Base-by-base conservation (phyloP, 2,888 invertebrate species). In the Sturmia bella region DNA sequence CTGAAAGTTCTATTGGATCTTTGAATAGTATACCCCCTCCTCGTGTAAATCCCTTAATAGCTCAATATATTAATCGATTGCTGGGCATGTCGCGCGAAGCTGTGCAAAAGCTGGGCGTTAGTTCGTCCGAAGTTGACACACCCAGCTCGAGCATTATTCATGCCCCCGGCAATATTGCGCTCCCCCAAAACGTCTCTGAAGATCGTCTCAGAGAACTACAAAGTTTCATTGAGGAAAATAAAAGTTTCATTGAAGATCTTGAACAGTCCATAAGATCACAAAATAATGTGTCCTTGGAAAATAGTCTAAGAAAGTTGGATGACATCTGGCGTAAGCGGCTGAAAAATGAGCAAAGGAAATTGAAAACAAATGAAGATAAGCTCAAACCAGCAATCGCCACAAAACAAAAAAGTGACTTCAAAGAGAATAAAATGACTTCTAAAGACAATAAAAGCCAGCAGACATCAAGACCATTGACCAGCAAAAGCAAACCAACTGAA, bases 1-100 rank as follows among this genome's bases (percentile, higher is more conserved):
- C 69, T 45, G 48, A 84, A 80, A 54, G 13, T 27, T 61, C 54
- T 4, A 2, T 21, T 12, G 41, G 70, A 45, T 37, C 37, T 4
- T 43, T 37, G 24, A 27, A 61, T 45, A 63, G 50, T 13, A 12
- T 17, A 4, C 66, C 32, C 7, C 17, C 54, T 0, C 41, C 75
- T 2, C 73, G 63, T 4, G 6, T 90, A 6, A 89, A 92, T 87
- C 91, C 91, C 1, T 79, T 87, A 12, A 85, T 93, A 48, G 86
- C 90, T 3, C 89, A 89, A 9, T 92, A 92, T 84, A 91, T 93
- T 2, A 90, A 91, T 69, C 91, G 92, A 82, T 86, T 93, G 45
- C 85, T 93, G 19, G 88, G 88, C n/a, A 92, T 93, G 93, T 92
- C 92, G 0, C 90, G 91, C 37, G 87, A 85, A 11, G 91, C 91